phyloP scores from a whole-genome alignment of 2,888 invertebrate genomes.

The Fragum fragum region DNA sequence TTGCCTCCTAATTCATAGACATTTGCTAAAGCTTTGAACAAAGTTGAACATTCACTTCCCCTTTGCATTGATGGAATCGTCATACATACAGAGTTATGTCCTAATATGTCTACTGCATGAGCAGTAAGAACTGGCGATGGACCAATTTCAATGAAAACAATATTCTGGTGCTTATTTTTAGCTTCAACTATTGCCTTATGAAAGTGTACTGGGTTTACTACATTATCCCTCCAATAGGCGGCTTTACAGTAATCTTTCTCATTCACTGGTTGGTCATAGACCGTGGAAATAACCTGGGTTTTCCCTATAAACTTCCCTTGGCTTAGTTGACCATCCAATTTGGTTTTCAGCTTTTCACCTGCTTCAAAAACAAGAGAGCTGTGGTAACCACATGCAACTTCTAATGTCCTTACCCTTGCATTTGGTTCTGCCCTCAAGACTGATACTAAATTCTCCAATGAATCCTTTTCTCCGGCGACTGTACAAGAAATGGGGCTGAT shows the following conservation, averaged over 20 bases:
- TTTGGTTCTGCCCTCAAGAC: not conserved
- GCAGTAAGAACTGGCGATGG: conserved; percentile 68
- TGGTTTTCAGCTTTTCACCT: conserved; percentile 35
- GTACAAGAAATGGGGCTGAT: conserved; percentile 67
- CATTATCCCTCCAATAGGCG: conserved; percentile 76
- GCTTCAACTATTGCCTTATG: conserved; percentile 61
- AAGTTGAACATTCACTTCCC: not conserved
- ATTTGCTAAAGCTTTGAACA: not conserved
- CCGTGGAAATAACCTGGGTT: conserved; percentile 62
- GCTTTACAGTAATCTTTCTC: conserved; percentile 54
- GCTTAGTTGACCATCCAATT: not conserved
- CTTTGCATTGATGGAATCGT: conserved; percentile 17
- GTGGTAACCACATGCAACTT: conserved; percentile 76
- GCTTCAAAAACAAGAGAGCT: conserved; percentile 67
- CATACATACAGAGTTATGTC: not conserved
- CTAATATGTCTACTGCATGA: conserved; percentile 17
- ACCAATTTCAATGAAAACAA: conserved; percentile 76
- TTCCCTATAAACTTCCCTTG: not conserved
- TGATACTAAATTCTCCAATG: not conserved
- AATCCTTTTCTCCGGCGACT: conserved; percentile 64
- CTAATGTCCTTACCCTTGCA: not conserved
- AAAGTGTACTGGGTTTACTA: conserved; percentile 71
- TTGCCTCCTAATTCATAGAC: conserved; percentile 29
- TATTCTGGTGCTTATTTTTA: conserved; percentile 31
- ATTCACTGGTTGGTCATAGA: conserved; percentile 59